Base-by-base conservation (phyloP, 1,140 invertebrate genomes). In the Arctopsyche grandis region DNA sequence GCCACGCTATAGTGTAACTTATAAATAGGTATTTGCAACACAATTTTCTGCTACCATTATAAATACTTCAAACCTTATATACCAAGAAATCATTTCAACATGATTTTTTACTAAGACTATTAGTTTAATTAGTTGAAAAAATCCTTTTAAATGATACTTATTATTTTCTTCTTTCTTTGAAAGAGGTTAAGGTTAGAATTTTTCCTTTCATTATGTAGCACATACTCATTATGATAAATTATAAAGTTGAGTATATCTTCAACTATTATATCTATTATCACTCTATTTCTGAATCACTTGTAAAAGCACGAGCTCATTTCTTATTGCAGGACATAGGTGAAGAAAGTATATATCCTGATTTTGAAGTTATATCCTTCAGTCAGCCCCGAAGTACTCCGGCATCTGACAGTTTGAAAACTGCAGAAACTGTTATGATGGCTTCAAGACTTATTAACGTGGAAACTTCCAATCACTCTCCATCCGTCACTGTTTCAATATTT, bases 401-500 rank as follows among this genome's bases (percentile, higher is more conserved):
- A 81, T 87, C 87, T 80, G 88, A 86, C 83, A 86, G 88, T 81
- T 85, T 89, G 81, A 86, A 83, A 85, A 84, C 88, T 75, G 87
- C 88, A 75, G 88, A 88, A 83, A 88, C 86, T 84, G 83, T 87
- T 75, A 82, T 84, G 66, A 87, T 87, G 84, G 83, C 85, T 70
- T 87, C 85, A 84, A 87, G 86, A 82, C 83, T 88, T 71, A 87
- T 89, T 84, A 88, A 87, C 82, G 87, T 89, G 84, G 88, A 89
- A 84, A 87, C 88, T 69, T 88, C 87, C 81, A 85, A 89, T 81
- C 87, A 89, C 81, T 88, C 88, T 80, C 88, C 87, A 70, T 89
- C 88, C 83, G 88, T 89, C 83, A 89, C 89, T 78, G 87, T 89
- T 81, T 89, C 89, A 78, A 89, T 89, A 83, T 89, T 89, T 84